Evolutionary conservation across 1,140 invertebrate species (phyloP), one percentile per base, ranked within the genome.

Genomic region (Acromyrmex charruanus): DNA sequence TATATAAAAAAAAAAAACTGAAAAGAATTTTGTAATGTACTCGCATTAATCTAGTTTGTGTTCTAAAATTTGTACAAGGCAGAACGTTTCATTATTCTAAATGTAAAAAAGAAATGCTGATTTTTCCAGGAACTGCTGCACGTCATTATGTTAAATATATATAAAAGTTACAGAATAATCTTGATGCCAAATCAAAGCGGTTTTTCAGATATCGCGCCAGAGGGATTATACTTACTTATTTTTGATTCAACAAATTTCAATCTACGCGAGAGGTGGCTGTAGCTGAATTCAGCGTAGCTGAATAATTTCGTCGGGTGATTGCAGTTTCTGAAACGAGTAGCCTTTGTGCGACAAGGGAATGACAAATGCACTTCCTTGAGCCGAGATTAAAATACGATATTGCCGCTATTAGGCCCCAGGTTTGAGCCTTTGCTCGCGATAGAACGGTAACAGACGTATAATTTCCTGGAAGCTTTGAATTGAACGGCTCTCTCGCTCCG

Each of bases 381-480:
- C 87, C 66, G 86, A 92, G 91, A 94, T 94, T 94, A 94, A 94
- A 94, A 92, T 92, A 92, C 91, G 91, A 92, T 91, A 92, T 91
- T 90, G 92, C 91, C 91, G 93, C 90, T 93, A 94, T 94, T 94
- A 92, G 93, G 91, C 90, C 49, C 63, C 77, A 79, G 79, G 86
- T 87, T 91, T 87, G 88, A 91, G 85, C 89, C 90, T 87, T 92
- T 90, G 87, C 91, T 91, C 88, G 88, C 88, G 79, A 87, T 89
- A 89, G 88, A 89, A 92, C 91, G 91, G 89, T 92, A 94, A 94
- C 93, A 94, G 94, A 94, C 93, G 94, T 95, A 94, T 94, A 94
- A 95, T 95, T 95, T 95, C 93, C 92, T 92, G 89, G 90, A 91
- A 93, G 92, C 93, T 94, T 94, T 93, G 93, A 94, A 94, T 94